Base-by-base conservation (phyloP, 2,113 vertebrate species). In the Dicerorhinus sumatrensis region DNA sequence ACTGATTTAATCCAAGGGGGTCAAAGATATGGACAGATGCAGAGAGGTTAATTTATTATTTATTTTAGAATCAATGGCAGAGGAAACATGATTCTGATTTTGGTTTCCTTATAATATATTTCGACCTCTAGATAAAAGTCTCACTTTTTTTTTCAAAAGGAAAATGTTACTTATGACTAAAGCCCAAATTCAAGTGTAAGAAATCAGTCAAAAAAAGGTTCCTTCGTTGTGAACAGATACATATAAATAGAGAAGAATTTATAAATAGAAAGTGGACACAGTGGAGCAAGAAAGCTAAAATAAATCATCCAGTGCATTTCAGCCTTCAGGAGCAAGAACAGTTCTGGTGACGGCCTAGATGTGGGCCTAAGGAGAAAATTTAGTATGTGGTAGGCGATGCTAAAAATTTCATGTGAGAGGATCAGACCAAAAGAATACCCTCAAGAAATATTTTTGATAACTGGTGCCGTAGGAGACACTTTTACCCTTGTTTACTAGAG, bases 361-460 rank as follows among this genome's bases (percentile, higher is more conserved):
- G 17, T 11, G 39, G 51, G 5, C 21, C 9, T 13, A 8, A 69
- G 23, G 36, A 9, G 18, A 56, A 6, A 18, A 11, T 39, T 14
- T 46, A 10, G 8, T 31, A 3, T 21, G 25, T 14, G 39, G 5
- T 7, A 48, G 29, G 1, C 9, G 23, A 2, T 2, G 2, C 23
- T 58, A 42, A n/a, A 72, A 6, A 23, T 9, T 29, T 51, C 42
- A 8, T 42, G 13, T 8, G 2, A 25, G 36, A 86, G n/a, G 25
- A 46, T 1, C 67, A 2, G 31, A 16, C 5, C 42, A 20, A 60
- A 58, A 48, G 16, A 2, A 33, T 56, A 5, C 14, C 4, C 3
- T 69, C 25, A 36, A 27, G 39, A 31, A 48, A 60, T 17, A 54
- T 8, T 31, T 72, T 36, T 25, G 16, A 25, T 69, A 39, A 80